These are phyloP conservation scores for Pollicipes pollicipes DNA, from an alignment of 1,140 invertebrate genomes.

Conservation along the genomic window DNA sequence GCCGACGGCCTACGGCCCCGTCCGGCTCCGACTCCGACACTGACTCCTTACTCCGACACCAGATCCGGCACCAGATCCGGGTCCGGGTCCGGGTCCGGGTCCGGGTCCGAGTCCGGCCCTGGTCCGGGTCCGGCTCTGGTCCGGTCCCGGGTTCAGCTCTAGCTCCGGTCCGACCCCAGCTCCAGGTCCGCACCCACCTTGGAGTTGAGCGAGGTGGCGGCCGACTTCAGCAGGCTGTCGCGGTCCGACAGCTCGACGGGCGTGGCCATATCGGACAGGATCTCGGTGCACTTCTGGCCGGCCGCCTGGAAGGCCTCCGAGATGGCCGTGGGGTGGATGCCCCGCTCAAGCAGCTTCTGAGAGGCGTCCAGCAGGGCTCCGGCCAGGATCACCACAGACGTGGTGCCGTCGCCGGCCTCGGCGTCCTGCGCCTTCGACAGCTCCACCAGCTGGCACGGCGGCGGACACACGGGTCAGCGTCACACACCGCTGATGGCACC, in stretches of 20 bases:
- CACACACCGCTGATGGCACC: no score
- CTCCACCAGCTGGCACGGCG: conserved; percentile 55
- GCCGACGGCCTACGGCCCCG: no score
- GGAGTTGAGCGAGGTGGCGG: conserved; percentile 92
- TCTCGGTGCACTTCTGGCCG: conserved; percentile 61
- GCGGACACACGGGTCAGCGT: conserved; percentile 37
- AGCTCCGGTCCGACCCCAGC: no score
- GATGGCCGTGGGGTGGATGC: conserved; percentile 93
- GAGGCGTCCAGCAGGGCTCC: conserved; percentile 88
- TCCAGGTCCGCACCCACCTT: no score
- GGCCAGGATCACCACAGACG: conserved; percentile 32
- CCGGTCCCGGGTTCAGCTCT: no score
- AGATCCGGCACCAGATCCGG: no score
- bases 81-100: no score
- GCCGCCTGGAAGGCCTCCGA: conserved; percentile 93
- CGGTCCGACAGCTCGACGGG: conserved; percentile 74
- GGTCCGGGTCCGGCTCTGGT: no score
- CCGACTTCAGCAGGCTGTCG: conserved; percentile 76
- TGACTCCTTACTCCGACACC: no score
- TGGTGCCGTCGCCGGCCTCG: conserved; percentile 97
- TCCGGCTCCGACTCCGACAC: no score
- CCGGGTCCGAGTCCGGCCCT: no score
- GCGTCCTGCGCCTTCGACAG: conserved; percentile 96
- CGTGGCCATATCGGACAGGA: conserved; percentile 66
- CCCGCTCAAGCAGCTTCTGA: conserved; percentile 76